Evolutionary conservation across 2,888 invertebrate genomes (phyloP).

Genomic region (Germaria angustata): DNA sequence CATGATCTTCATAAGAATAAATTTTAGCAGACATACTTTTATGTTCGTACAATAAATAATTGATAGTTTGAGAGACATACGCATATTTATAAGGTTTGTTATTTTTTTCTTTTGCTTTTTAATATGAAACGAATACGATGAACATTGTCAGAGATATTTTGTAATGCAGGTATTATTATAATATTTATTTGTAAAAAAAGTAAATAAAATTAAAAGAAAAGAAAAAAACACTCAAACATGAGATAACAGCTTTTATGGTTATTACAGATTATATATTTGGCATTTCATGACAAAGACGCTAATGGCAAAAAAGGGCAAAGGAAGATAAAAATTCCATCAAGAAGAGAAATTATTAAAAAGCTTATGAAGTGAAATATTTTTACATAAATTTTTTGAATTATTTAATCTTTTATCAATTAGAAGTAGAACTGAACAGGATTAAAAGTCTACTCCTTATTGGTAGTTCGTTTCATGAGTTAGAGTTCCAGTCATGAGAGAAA

Average conservation of each 20-base stretch:
- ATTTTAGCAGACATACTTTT: conserved; percentile 28
- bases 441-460: too few species aligned
- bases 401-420: too few species aligned
- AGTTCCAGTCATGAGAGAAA: too few species aligned
- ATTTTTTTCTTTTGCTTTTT: neutral
- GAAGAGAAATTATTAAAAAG: too few species aligned
- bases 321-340: neutral
- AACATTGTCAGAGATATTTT: conserved; percentile 39
- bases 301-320: conserved; percentile 6
- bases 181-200: conserved; percentile 24
- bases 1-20: conserved; percentile 57
- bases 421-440: too few species aligned
- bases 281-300: neutral
- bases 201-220: neutral
- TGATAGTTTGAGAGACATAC: conserved; percentile 63
- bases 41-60: conserved; percentile 57
- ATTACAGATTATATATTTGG: conserved; percentile 62
- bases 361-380: too few species aligned
- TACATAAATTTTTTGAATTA: too few species aligned
- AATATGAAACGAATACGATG: neutral
- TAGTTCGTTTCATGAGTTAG: too few species aligned
- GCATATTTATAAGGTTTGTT: conserved; percentile 58
- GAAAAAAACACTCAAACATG: conserved; percentile 8
- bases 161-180: conserved; percentile 66
- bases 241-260: conserved; percentile 65